A percentile compares a stretch with the other conserved stretches of the same genome.
Evolutionary conservation across 2,888 invertebrate species (phyloP).

Genomic region (Drosophila prostipennis): DNA sequence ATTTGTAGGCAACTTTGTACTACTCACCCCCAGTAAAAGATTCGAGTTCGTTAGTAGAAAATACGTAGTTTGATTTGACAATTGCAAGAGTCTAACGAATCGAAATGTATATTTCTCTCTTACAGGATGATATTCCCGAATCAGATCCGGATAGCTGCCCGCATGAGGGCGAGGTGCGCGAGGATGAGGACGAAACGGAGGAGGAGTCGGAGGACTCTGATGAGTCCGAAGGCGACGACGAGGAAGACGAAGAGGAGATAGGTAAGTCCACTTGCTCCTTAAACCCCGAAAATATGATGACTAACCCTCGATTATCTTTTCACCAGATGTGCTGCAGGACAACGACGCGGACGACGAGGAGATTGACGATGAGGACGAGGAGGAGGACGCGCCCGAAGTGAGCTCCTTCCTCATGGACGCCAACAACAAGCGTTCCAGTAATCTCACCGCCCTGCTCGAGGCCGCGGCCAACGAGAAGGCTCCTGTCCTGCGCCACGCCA

Average conservation of each 20-base stretch:
- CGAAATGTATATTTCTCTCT: constrained; percentile 5
- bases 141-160: constrained; percentile 84
- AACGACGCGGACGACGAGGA: constrained; percentile 84
- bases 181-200: constrained; percentile 83
- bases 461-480: constrained; percentile 88
- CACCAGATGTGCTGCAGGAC: constrained; percentile 72
- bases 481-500: constrained; percentile 84
- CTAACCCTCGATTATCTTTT: background rate
- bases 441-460: constrained; percentile 96
- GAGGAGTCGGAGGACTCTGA: constrained; percentile 84
- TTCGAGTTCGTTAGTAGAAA: constrained; percentile 1
- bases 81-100: constrained; percentile 3
- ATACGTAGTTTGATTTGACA: background rate
- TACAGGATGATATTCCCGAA: constrained; percentile 83
- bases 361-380: constrained; percentile 84
- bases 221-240: constrained; percentile 84
- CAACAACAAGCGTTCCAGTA: constrained; percentile 81
- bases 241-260: constrained; percentile 84
- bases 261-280: constrained; percentile 62
- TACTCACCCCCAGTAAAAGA: constrained; percentile 17
- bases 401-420: constrained; percentile 85
- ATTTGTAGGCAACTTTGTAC: constrained; percentile 23
- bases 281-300: background rate
- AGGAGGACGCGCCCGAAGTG: constrained; percentile 82
- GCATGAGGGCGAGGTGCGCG: constrained; percentile 81